A percentile compares a stretch with the other conserved stretches of the same genome.
phyloP scores from a whole-genome alignment of 2,113 vertebrate genomes.

The Micronycteris hirsuta region DNA sequence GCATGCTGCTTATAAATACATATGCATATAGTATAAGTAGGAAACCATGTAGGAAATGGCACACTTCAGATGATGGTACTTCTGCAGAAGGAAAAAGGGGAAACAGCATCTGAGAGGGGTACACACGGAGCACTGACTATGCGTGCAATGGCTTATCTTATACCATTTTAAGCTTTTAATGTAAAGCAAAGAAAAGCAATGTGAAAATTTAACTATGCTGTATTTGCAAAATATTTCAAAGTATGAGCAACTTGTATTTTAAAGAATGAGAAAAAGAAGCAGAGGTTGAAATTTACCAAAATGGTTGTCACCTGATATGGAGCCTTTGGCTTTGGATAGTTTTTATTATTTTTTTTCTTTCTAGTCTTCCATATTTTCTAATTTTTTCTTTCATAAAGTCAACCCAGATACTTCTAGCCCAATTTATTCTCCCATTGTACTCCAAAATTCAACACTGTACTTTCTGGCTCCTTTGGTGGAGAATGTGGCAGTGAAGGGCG shows the following conservation, averaged over 20 bases:
- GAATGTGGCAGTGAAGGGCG: not conserved
- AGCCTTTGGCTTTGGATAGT: not conserved
- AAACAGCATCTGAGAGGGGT: not conserved
- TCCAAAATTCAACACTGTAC: not conserved
- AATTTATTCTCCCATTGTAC: not conserved
- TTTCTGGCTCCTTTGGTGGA: not conserved
- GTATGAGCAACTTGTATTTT: not conserved
- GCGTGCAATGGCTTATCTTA: not conserved
- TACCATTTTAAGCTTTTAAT: not conserved
- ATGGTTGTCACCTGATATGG: not conserved
- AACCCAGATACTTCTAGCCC: conserved; percentile 2
- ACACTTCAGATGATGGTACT: not conserved
- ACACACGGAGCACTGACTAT: not conserved
- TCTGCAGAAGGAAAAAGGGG: not conserved
- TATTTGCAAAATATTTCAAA: not conserved
- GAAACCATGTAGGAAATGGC: not conserved
- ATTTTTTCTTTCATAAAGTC: not conserved
- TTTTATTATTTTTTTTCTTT: not conserved
- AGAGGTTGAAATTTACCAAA: not conserved
- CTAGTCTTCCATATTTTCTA: not conserved
- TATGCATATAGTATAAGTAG: accelerated
- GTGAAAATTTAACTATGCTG: not conserved
- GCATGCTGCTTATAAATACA: not conserved
- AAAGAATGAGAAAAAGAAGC: not conserved
- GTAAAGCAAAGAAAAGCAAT: not conserved